A percentile compares a stretch with the other conserved stretches of the same genome.
phyloP scores from a whole-genome alignment of 2,797 vertebrate species.

The Hydrophis major region DNA sequence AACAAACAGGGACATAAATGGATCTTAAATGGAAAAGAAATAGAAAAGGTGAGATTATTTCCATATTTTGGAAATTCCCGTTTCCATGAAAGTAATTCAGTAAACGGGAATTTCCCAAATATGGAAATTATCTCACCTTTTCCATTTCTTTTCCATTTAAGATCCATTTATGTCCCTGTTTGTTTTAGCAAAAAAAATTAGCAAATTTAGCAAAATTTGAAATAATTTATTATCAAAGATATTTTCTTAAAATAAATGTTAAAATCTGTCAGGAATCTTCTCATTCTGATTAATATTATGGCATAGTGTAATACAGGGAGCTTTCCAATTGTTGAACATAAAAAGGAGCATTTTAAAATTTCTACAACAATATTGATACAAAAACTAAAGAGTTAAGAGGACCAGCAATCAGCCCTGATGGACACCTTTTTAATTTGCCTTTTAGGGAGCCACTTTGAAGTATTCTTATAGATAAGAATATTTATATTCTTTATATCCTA shows the following conservation, averaged over 20 bases:
- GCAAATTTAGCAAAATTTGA: background rate
- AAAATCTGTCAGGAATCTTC: background rate
- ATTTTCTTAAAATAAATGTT: background rate
- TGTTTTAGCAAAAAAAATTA: background rate
- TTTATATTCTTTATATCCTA: background rate
- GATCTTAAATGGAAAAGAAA: background rate
- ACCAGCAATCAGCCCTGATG: background rate
- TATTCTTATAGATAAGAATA: background rate
- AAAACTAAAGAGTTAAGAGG: background rate
- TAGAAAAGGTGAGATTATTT: background rate
- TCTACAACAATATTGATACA: background rate
- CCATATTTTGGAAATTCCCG: background rate
- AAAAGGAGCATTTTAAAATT: background rate
- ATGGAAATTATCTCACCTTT: background rate
- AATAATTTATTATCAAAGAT: background rate
- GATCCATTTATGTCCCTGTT: background rate
- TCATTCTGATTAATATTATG: background rate
- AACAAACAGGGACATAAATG: background rate
- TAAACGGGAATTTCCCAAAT: background rate
- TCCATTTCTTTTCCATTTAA: background rate
- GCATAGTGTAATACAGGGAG: background rate
- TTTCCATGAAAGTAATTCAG: background rate
- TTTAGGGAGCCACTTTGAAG: background rate
- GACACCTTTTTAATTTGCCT: background rate
- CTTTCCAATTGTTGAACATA: background rate